Evolutionary conservation across 2,113 vertebrate species (phyloP).

Genomic region (Lampris megalopsis): DNA sequence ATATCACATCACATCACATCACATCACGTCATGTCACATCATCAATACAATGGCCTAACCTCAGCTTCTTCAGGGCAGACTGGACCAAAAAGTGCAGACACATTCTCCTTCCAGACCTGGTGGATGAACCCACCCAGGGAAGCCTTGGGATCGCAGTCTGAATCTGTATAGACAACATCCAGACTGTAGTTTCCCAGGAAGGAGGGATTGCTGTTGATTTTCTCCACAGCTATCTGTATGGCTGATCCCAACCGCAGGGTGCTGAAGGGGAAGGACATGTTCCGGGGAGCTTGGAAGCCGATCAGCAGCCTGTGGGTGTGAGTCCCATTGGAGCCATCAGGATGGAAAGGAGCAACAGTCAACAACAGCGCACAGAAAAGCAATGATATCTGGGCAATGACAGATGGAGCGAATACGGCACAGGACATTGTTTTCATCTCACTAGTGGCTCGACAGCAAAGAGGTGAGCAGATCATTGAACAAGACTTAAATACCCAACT

Average conservation of each 20-base stretch:
- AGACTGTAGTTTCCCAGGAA: conserved; percentile 79
- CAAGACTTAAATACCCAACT: conserved; percentile 64
- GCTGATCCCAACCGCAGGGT: conserved; percentile 82
- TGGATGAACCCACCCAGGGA: conserved; percentile 80
- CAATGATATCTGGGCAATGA: conserved; percentile 17
- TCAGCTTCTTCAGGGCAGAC: conserved; percentile 85
- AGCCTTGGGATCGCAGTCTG: conserved; percentile 77
- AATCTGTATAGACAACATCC: conserved; percentile 80
- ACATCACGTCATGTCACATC: not conserved
- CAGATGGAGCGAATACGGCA: not conserved
- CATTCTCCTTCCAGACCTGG: conserved; percentile 82
- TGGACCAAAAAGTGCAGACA: conserved; percentile 84
- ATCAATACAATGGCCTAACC: conserved; percentile 58
- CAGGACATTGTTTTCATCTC: conserved; percentile 31
- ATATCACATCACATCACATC: not conserved
- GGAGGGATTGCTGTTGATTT: conserved; percentile 74
- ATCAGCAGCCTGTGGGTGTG: conserved; percentile 71
- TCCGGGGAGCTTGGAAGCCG: conserved; percentile 84
- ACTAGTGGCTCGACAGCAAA: not conserved
- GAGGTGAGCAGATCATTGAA: not conserved
- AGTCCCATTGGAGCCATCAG: conserved; percentile 18
- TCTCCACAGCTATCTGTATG: conserved; percentile 82
- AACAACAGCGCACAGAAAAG: conserved; percentile 34
- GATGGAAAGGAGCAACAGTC: not conserved
- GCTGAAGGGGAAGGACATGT: conserved; percentile 81